Conservation (phyloP, 2,797 vertebrate species). For the Cossypha heuglini region DNA sequence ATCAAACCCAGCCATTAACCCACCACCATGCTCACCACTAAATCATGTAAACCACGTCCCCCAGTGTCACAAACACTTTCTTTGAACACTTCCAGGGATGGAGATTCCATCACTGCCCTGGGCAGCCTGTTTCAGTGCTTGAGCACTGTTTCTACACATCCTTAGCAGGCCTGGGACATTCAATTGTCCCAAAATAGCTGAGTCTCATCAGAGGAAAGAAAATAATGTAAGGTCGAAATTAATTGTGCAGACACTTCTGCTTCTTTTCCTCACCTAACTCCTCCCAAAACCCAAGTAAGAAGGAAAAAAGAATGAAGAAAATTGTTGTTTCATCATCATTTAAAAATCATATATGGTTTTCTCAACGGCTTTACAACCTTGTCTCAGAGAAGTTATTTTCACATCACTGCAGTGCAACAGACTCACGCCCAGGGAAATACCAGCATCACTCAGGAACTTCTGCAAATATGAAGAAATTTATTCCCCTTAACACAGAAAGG, state of each 20-base stretch:
- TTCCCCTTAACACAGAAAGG: neutral
- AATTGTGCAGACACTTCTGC: neutral
- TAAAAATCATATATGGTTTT: fast-evolving
- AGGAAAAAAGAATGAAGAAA: neutral
- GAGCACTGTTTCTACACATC: neutral
- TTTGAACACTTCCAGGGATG: neutral
- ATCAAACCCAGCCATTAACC: neutral
- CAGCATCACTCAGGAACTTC: neutral
- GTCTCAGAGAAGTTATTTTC: neutral
- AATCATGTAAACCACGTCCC: neutral
- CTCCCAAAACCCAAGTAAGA: neutral
- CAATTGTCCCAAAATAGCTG: fast-evolving
- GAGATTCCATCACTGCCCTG: neutral
- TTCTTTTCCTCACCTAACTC: neutral
- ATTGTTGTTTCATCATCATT: neutral
- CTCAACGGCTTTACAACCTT: neutral
- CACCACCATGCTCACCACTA: neutral
- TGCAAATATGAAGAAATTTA: neutral
- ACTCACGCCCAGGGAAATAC: neutral
- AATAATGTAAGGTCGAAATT: neutral
- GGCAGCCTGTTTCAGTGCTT: neutral
- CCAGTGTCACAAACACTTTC: neutral
- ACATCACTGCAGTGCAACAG: fast-evolving
- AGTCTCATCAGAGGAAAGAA: neutral
- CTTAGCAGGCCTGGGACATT: neutral